Conservation (phyloP, 1,140 invertebrate species). For the Meloidogyne chitwoodi region DNA sequence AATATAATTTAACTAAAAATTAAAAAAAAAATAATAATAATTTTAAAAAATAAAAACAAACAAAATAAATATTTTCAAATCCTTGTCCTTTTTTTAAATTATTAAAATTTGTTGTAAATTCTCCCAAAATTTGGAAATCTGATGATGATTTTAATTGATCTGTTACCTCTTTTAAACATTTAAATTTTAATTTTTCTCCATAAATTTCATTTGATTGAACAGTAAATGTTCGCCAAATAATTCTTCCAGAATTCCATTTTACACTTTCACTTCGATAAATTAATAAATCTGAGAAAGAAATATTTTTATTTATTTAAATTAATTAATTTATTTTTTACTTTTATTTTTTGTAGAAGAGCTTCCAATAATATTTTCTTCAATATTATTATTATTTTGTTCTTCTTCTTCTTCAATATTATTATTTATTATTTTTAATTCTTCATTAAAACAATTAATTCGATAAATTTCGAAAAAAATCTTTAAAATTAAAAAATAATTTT, state of each 20-base stretch:
- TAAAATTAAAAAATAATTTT: background rate
- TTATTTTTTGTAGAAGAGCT: background rate
- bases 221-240: conserved; percentile 42
- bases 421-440: conserved; percentile 13
- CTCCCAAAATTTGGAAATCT: conserved; percentile 9
- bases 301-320: background rate
- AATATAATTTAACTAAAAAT: conserved; percentile 42
- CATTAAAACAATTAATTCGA: conserved; percentile 18
- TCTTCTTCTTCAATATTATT: background rate
- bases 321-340: background rate
- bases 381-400: background rate
- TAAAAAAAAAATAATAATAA: background rate
- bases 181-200: conserved; percentile 15
- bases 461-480: conserved; percentile 51
- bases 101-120: conserved; percentile 38
- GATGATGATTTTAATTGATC: conserved; percentile 28
- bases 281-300: conserved; percentile 9
- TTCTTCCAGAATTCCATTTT: conserved; percentile 36
- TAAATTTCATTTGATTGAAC: conserved; percentile 44
- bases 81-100: conserved; percentile 29
- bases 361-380: background rate
- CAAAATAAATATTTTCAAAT: conserved; percentile 40
- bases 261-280: conserved; percentile 47
- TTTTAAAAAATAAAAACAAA: conserved; percentile 25
- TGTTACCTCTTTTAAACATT: conserved; percentile 33